These are phyloP conservation scores for Falco cherrug DNA, from an alignment of 2,797 vertebrate genomes.

Conservation along the genomic window DNA sequence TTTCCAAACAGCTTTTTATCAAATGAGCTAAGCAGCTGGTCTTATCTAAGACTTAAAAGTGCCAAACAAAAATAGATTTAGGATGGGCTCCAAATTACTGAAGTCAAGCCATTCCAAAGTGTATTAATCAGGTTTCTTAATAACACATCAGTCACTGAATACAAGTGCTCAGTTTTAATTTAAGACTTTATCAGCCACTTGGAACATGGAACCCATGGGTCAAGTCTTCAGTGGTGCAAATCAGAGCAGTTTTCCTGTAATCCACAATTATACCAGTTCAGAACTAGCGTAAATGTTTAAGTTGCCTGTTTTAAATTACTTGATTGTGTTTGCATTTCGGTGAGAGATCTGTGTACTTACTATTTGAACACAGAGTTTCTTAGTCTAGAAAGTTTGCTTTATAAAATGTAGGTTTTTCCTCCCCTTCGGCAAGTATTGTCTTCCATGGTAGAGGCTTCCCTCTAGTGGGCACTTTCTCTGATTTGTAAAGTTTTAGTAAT, in stretches of 20 bases:
- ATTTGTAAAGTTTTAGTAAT: neutral
- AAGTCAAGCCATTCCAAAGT: neutral
- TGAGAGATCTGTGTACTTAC: neutral
- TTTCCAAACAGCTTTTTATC: neutral
- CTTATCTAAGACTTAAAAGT: neutral
- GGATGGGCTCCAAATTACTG: neutral
- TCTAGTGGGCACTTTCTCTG: constrained; percentile 20
- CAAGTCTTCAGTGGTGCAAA: neutral
- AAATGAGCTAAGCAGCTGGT: neutral
- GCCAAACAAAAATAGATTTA: neutral
- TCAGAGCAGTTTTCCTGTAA: neutral
- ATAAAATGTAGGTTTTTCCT: neutral
- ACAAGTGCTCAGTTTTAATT: neutral
- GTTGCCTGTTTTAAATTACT: neutral
- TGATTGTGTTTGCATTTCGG: neutral
- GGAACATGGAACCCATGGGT: neutral
- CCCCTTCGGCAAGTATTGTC: neutral
- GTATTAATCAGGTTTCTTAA: neutral
- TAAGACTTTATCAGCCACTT: neutral
- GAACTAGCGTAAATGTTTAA: neutral
- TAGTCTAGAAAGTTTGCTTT: neutral
- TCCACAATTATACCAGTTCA: neutral
- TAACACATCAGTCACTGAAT: neutral
- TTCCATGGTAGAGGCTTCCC: constrained; percentile 29
- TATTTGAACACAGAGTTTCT: neutral